These are phyloP conservation scores for Melangyna quadrimaculata DNA, from an alignment of 2,888 invertebrate species.

Conservation along the genomic window DNA sequence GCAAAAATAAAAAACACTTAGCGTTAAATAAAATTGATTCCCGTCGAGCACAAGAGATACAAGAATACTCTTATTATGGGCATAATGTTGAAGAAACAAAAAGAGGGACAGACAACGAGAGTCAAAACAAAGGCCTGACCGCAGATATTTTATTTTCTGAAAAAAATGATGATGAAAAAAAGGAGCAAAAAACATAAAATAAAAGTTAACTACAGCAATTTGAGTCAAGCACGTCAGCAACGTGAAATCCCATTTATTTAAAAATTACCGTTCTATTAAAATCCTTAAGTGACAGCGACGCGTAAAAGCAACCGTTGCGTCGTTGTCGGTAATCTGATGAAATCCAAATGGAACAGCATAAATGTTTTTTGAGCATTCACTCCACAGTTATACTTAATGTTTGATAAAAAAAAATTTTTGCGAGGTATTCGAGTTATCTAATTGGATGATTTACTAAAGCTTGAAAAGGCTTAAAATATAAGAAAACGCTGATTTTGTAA, in stretches of 20 bases:
- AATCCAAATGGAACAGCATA: background rate
- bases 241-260: conserved; percentile 61
- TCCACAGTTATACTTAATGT: conserved; percentile 9
- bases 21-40: conserved; percentile 59
- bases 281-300: conserved; percentile 56
- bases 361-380: conserved; percentile 16
- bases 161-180: conserved; percentile 1
- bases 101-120: conserved; percentile 1
- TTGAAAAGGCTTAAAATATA: background rate
- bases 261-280: conserved; percentile 69
- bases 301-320: conserved; percentile 19
- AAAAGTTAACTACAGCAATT: conserved; percentile 50
- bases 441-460: background rate
- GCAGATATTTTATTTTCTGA: background rate
- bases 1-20: background rate
- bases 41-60: conserved; percentile 11
- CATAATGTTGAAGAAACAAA: conserved; percentile 10
- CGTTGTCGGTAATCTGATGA: no score
- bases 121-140: conserved; percentile 51
- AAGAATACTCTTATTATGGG: conserved; percentile 11
- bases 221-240: conserved; percentile 60
- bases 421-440: background rate
- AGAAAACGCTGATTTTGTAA: background rate
- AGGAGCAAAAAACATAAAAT: no score
- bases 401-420: background rate